Conservation (phyloP, 2,113 vertebrate genomes). For the Callithrix jacchus region DNA sequence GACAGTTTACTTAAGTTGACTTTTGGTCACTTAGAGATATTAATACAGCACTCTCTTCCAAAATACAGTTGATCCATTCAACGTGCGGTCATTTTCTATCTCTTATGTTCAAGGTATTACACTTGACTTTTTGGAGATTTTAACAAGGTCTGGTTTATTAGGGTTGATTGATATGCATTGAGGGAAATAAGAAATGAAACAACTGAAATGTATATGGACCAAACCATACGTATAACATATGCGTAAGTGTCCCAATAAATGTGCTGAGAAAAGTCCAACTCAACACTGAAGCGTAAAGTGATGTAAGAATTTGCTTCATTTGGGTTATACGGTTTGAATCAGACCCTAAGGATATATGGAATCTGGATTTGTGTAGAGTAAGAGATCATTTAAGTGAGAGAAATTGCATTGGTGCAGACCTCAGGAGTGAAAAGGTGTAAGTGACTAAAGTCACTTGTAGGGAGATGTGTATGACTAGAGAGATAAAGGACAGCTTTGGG, state of each 20-base stretch:
- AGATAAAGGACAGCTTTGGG: background rate
- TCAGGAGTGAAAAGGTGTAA: background rate
- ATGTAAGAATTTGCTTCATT: background rate
- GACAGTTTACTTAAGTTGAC: background rate
- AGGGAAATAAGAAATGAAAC: background rate
- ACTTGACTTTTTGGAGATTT: background rate
- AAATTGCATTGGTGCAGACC: background rate
- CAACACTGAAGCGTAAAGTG: background rate
- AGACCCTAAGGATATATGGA: background rate
- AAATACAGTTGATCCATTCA: background rate
- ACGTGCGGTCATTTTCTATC: background rate
- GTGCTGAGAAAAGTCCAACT: background rate
- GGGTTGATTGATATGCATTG: background rate
- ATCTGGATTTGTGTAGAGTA: background rate
- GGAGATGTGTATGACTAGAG: background rate
- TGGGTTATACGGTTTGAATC: background rate
- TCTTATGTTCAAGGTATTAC: background rate
- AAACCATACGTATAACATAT: background rate
- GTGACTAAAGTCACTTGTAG: rapidly evolving
- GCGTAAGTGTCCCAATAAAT: background rate
- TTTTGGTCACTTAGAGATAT: background rate
- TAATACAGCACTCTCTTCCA: background rate
- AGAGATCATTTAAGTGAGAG: background rate
- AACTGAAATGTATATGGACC: background rate
- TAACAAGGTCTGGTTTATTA: background rate